Conservation (phyloP, 2,888 invertebrate genomes). For the Yponomeuta malinellus region DNA sequence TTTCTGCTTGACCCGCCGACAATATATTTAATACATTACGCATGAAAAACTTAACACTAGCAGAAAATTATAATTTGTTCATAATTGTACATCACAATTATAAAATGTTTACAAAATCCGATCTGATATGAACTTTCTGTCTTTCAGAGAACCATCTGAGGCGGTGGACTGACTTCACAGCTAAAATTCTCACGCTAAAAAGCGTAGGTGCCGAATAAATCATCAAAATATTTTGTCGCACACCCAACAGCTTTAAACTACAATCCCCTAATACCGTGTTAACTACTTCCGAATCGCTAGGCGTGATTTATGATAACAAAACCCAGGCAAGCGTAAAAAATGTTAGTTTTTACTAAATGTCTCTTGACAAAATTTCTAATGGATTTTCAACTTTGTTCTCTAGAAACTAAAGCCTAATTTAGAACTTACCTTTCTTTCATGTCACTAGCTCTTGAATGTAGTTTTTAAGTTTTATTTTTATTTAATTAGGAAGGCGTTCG, state of each 20-base stretch:
- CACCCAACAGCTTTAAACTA: constrained; percentile 19
- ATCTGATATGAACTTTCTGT: too few species aligned
- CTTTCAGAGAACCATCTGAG: too few species aligned
- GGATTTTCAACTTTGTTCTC: constrained; percentile 5
- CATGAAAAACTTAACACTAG: too few species aligned
- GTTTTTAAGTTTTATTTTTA: not conserved
- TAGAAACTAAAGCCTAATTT: not conserved
- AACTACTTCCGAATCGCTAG: constrained; percentile 17
- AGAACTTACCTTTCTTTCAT: too few species aligned
- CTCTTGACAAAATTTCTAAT: not conserved
- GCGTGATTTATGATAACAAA: constrained; percentile 16
- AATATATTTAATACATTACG: too few species aligned
- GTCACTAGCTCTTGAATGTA: not conserved
- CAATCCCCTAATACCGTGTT: constrained; percentile 15
- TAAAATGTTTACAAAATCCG: too few species aligned
- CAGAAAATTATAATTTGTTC: too few species aligned
- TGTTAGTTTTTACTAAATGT: not conserved
- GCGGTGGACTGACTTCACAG: not conserved
- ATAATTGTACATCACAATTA: too few species aligned
- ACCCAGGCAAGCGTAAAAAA: constrained; percentile 17
- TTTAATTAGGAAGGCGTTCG: constrained; percentile 13
- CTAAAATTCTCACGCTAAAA: not conserved
- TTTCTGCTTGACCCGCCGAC: too few species aligned
- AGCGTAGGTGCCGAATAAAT: not conserved
- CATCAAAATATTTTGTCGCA: constrained; percentile 3